Evolutionary conservation across 1,140 invertebrate species (phyloP).

Genomic region (Limonius californicus): DNA sequence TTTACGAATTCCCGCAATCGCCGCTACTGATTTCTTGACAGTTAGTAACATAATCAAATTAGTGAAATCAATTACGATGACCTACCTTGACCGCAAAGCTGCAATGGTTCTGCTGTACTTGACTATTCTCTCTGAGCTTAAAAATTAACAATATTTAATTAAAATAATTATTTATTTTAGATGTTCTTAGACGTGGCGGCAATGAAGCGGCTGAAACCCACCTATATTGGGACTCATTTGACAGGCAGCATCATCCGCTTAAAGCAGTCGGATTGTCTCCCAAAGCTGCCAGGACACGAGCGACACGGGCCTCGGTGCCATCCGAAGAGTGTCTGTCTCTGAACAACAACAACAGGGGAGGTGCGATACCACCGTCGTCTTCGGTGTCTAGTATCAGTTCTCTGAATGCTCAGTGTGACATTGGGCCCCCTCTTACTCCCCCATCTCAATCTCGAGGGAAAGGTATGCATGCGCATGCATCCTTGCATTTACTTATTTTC

Average conservation of each 20-base stretch:
- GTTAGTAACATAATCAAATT: too few species aligned
- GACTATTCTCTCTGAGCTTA: too few species aligned
- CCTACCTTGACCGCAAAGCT: too few species aligned
- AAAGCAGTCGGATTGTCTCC: conserved; percentile 56
- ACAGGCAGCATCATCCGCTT: conserved; percentile 49
- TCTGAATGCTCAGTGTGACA: conserved; percentile 41
- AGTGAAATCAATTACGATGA: too few species aligned
- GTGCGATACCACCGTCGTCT: conserved; percentile 42
- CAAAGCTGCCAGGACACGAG: conserved; percentile 52
- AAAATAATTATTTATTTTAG: too few species aligned
- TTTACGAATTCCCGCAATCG: too few species aligned
- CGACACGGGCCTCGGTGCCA: conserved; percentile 55
- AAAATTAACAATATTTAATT: too few species aligned
- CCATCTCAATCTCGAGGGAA: conserved; percentile 42
- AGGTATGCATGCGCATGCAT: conserved; percentile 33
- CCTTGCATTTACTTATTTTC: not conserved
- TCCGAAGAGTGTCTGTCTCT: conserved; percentile 58
- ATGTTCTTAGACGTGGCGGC: conserved; percentile 40
- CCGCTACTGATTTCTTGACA: too few species aligned
- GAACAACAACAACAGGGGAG: conserved; percentile 49
- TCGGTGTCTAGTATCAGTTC: conserved; percentile 47
- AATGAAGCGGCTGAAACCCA: conserved; percentile 59
- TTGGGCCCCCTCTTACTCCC: conserved; percentile 40
- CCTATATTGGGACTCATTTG: conserved; percentile 94
- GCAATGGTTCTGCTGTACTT: too few species aligned